Conservation (phyloP, 2,797 vertebrate species). For the Linurgus olivaceus region DNA sequence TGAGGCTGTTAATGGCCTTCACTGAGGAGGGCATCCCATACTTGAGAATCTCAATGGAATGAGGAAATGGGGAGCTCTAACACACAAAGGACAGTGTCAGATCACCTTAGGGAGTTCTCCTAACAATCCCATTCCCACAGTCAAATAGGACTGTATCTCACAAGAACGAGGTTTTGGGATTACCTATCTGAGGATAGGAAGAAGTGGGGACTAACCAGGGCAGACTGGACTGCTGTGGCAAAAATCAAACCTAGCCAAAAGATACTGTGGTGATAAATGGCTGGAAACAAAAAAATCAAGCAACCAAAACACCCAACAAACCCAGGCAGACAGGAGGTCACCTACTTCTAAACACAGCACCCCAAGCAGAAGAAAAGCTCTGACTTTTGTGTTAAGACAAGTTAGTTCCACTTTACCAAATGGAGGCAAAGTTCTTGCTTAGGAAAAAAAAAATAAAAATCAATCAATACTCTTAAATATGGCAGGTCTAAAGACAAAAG, state of each 20-base stretch:
- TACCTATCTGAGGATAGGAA: rapidly evolving
- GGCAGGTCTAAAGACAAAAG: neutral
- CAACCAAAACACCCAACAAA: neutral
- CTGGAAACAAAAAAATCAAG: neutral
- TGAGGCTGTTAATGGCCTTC: neutral
- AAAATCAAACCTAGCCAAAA: neutral
- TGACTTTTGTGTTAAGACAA: neutral
- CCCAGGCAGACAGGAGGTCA: neutral
- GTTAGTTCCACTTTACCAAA: neutral
- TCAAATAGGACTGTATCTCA: neutral
- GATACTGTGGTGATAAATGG: neutral
- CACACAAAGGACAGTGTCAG: rapidly evolving
- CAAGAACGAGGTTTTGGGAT: neutral
- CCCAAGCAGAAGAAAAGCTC: neutral
- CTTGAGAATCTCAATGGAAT: neutral
- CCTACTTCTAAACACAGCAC: neutral
- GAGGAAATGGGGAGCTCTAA: neutral
- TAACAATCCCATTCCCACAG: no score
- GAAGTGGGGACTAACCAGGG: rapidly evolving
- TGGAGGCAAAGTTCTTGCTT: neutral
- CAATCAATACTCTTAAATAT: neutral
- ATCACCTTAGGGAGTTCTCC: rapidly evolving
- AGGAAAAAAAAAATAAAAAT: neutral
- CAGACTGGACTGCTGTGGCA: rapidly evolving
- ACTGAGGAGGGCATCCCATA: neutral